Base-by-base conservation (phyloP, 2,888 invertebrate species). In the Eupithecia tripunctaria region DNA sequence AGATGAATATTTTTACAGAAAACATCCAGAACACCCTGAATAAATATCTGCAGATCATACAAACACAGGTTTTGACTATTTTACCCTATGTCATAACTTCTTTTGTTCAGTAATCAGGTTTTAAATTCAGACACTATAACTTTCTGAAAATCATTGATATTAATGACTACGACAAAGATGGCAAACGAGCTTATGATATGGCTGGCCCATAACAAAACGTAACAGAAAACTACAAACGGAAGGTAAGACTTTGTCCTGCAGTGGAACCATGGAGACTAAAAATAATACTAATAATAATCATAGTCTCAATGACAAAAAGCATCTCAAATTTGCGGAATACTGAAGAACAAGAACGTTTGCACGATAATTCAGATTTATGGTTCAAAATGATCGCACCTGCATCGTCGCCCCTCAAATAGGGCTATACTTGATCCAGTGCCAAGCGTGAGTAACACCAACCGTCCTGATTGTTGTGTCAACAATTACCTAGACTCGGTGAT, bases 341-440 rank as follows among this genome's bases (percentile, higher is more conserved):
- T 36, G 36, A 7, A 10, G 36, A 36, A 36, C 10, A 36, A 36
- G 51, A 21, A 21, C 21, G 51, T 56, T 56, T 12, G 56, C 1
- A 25, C 25, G 5, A 14, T 25, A 56, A 25, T 29, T 18, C 15
- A 29, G 29, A 27, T 27, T 60, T 15, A 29, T 60, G 8, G 15
- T 29, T 60, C 18, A 12, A 63, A 36, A 63, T 63, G 36, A 2
- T 63, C 12, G 8, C 68, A 68, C 59, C 68, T 41, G 62, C n/a
- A 68, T 62, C 64, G 32, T 51, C 41, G 27, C 56, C 60, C 0
- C 47, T 70, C 64, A 38, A 51, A 70, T 64, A 64, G 51, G 64
- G 56, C 32, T 21, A 38, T 56, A 62, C 25, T 70, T 63, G 64
- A 51, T 18, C 51, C 70, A 38, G 51, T 64, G 70, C 70, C 69